Base-by-base conservation (phyloP, 2,797 vertebrate genomes). In the Leptatherina wallacei region DNA sequence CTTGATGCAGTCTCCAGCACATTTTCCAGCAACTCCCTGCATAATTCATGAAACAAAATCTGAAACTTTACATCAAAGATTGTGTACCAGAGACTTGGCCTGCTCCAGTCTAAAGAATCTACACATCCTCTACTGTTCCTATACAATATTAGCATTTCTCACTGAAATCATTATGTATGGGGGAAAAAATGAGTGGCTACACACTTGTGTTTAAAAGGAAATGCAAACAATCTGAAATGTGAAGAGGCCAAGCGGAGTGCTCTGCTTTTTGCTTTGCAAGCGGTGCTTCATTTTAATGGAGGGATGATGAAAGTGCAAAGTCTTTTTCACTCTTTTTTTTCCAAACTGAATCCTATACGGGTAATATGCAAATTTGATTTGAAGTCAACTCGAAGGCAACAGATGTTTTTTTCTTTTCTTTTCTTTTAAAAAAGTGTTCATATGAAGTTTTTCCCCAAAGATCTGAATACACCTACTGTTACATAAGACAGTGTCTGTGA, bases 1-100 rank as follows among this genome's bases (percentile, higher is more conserved):
- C 76, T 78, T 1, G 1, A 57, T 73, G 73, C 69, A 57, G 76
- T 76, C 73, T 82, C 52, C 65, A 80, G 77, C 65, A 77, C 64
- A 84, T 74, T 77, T 80, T 62, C 57, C 65, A 16, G 0, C 18
- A 77, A 49, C 24, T 76, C 7, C 57, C 59, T 88, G 14, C 71
- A 89, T 88, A 69, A 83, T 87, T 84, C 9, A 89, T 63, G 27
- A 86, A 52, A 52, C 75, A 80, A 80, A 87, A 89, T 80, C 65
- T 85, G 71, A 89, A 86, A 79, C 86, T 90, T 89, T 65, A 74
- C 70, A 81, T 83, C 71, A 85, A 78, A 80, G 65, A 69, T 57
- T 58, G 54, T 11, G 36, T 36, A 38, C 63, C 70, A 69, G 51
- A 67, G 22, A 69, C 57, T 35, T 10, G 42, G 47, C 42, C 66